Base-by-base conservation (phyloP, 2,113 vertebrate genomes). In the Sula dactylatra region DNA sequence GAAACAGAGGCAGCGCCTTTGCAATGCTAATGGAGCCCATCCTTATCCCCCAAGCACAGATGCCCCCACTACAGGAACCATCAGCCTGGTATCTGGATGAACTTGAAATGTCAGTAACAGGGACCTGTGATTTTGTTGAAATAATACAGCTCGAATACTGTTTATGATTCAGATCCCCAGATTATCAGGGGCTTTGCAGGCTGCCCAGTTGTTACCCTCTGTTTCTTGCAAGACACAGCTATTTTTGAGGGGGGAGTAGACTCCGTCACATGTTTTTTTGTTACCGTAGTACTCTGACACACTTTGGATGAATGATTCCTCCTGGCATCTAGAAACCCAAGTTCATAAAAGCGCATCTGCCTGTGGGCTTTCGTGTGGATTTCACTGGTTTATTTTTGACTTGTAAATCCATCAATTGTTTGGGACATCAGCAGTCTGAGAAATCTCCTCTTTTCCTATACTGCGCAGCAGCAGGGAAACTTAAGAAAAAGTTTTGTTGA, bases 361-460 rank as follows among this genome's bases (percentile, higher is more conserved):
- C 77, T 79, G 17, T 91, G 66, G 90, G 74, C 49, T 93, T 92
- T 55, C 18, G 19, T 71, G 93, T 22, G 26, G 56, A 80, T 80
- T 94, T 93, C 66, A 67, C 55, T 93, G 25, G 25, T 54, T 94
- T 93, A 36, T 69, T 95, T 96, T 88, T 94, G 45, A 62, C 71
- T 90, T 92, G 26, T 76, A 90, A 90, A 85, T 80, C 54, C 19
- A 34, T 90, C 64, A 82, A 3, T 86, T 88, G 50, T 81, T 74
- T 76, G 52, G 34, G 65, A 89, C 55, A 72, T 49, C 54, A 91
- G 6, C 56, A 81, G 34, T 45, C 47, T 72, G 61, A 84, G 72
- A 87, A 91, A n/a, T 72, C 45, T 34, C 34, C 32, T 69, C 5
- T 64, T 73, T 94, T 90, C 54, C 38, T 76, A 3, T 52, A 29